Base-by-base conservation (phyloP, 2,888 invertebrate species). In the Cosmorhoe ocellata region DNA sequence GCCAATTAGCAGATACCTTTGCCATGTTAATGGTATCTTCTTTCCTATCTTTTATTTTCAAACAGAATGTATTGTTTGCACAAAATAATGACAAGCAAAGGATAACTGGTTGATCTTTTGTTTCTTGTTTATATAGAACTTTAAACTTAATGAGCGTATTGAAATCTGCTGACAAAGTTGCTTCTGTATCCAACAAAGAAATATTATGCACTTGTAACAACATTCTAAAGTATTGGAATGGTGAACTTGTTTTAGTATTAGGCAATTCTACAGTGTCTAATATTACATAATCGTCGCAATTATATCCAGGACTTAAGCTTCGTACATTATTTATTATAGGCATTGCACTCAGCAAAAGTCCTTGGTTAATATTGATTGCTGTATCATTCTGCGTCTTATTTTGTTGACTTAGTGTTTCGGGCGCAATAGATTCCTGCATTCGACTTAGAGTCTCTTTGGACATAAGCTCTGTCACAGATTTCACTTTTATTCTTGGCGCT, bases 401-500 rank as follows among this genome's bases (percentile, higher is more conserved):
- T 34, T 48, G 46, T 9, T 48, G 40, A 6, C n/a, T 27, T 31
- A 41, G 26, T 36, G 24, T 13, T 33, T 27, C 22, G 31, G 45
- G 10, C 7, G 45, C 8, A 2, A 31, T 58, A 56, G 51, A 33
- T n/a, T 42, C 30, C 7, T 40, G 53, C 64, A 54, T 63, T 56
- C 48, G 58, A 34, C 63, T 67, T 14, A 78, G 62, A 37, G 62
- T 64, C 51, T 61, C 69, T 41, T 68, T 65, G 1, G 85, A 69
- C 86, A 88, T 82, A 37, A 89, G 67, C 56, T 88, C 84, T 10
- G 82, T 71, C 27, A 66, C 77, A 27, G 85, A 77, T 60, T 88
- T 89, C 0, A 89, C 85, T 75, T 88, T 89, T 42, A 89, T 86
- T 62, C 82, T 73, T 7, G 85, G 84, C 5, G 51, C 40, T 32